Conservation (phyloP, 37 sponge, comb jelly and placozoan species). For the Mnemiopsis leidyi region DNA sequence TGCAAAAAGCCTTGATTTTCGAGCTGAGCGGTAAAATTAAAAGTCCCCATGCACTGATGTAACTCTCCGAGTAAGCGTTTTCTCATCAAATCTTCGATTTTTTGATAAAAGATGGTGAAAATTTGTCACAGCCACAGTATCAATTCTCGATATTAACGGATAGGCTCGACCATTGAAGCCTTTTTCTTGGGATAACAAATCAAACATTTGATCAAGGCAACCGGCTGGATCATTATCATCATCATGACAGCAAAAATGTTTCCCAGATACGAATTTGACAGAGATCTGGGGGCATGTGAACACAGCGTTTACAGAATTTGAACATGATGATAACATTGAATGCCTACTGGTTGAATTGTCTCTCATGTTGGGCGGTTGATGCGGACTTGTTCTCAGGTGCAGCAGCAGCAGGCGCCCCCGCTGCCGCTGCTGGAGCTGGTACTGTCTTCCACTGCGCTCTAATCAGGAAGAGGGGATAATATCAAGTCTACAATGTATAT, state of each 20-base stretch:
- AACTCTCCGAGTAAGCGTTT: too few relatives aligned
- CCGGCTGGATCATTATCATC: background rate
- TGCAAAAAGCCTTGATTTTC: background rate
- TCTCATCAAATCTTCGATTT: too few relatives aligned
- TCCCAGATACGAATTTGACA: background rate
- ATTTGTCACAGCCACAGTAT: too few relatives aligned
- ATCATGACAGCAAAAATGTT: background rate
- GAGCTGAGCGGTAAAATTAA: background rate
- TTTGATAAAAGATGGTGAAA: too few relatives aligned
- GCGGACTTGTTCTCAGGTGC: background rate
- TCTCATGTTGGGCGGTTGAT: background rate
- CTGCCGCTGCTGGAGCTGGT: background rate
- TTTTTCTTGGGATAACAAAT: background rate
- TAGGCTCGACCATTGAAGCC: background rate
- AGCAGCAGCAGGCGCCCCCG: slow-evolving; percentile 6
- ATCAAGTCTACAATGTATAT: background rate
- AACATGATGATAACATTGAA: background rate
- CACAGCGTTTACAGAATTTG: background rate
- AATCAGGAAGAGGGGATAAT: background rate
- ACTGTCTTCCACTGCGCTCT: slow-evolving; percentile 50
- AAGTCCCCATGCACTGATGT: background rate
- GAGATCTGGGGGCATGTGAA: background rate
- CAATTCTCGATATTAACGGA: too few relatives aligned
- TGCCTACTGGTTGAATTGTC: background rate
- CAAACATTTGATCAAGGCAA: background rate